Conservation (phyloP, 2,888 invertebrate genomes). For the Acanthoscelides obtectus region DNA sequence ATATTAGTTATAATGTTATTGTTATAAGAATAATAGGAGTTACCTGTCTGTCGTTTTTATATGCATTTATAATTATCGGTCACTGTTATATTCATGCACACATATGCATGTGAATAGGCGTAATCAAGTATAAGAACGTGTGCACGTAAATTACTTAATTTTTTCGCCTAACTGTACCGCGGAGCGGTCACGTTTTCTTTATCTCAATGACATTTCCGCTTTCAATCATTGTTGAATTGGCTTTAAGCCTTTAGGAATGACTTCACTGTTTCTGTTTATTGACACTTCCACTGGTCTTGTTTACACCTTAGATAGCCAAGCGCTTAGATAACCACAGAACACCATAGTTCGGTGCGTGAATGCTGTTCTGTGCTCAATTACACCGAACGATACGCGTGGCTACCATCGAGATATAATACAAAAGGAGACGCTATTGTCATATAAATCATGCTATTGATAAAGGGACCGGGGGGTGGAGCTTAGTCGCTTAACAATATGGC, state of each 20-base stretch:
- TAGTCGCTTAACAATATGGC: no score
- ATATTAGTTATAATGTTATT: background rate
- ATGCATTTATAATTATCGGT: background rate
- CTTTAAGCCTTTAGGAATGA: background rate
- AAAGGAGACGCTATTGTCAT: no score
- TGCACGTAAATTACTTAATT: background rate
- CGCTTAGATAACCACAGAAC: no score
- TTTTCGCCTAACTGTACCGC: background rate
- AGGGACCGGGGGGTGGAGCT: no score
- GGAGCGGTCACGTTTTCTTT: background rate
- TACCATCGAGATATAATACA: no score
- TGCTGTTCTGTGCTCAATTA: no score
- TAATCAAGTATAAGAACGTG: background rate
- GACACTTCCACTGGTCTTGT: no score
- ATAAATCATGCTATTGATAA: no score
- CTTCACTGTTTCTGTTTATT: no score
- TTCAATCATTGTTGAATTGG: background rate
- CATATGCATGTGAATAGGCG: background rate
- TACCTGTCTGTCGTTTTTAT: background rate
- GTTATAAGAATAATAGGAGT: background rate
- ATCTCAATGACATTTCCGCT: background rate
- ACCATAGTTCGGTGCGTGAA: no score
- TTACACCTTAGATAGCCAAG: no score
- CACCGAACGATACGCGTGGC: no score
- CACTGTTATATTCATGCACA: background rate